Base-by-base conservation (phyloP, 2,888 invertebrate genomes). In the Onthophagus sagittarius region DNA sequence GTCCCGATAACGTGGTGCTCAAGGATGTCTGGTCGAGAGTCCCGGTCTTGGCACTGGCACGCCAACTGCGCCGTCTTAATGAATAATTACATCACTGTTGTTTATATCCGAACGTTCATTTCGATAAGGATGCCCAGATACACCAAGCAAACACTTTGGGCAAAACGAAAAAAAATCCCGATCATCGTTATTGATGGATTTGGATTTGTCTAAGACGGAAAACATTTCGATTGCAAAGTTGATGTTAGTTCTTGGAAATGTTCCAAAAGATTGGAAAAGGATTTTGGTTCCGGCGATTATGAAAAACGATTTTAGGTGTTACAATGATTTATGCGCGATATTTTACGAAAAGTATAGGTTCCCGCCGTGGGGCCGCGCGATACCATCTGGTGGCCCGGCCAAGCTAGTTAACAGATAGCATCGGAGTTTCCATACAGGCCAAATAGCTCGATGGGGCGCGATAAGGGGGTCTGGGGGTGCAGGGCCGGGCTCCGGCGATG, bases 361-460 rank as follows among this genome's bases (percentile, higher is more conserved):
- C 79, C 78, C 79, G 78, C 77, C 74, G 74, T 70, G 75, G 67
- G 78, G 73, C 64, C 67, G 31, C 31, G 15, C 67, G 67, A 32
- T 67, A 32, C 67, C 31, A 84, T 85, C 85, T 85, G 76, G 86
- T 85, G 87, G 87, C 80, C 82, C 81, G 83, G 83, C 82, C 84
- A 82, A 87, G 88, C 88, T 88, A 88, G 88, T 88, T 88, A 88
- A 85, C 82, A 84, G 88, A 88, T 88, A 88, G 84, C 83, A 88
- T 88, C 88, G 81, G 80, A 79, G 86, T 67, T 67, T 76, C 84
- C 82, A 85, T 86, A 86, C 84, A 84, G 83, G 83, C 83, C 84
- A 83, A 83, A 83, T 84, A 84, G 83, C 83, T 82, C 84, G 87
- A 77, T 80, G 76, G 77, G 79, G 79, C 79, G 79, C 79, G 78